Evolutionary conservation across 2,888 invertebrate genomes (phyloP), one percentile per base, ranked within the genome.

Genomic region (Phortica magna): DNA sequence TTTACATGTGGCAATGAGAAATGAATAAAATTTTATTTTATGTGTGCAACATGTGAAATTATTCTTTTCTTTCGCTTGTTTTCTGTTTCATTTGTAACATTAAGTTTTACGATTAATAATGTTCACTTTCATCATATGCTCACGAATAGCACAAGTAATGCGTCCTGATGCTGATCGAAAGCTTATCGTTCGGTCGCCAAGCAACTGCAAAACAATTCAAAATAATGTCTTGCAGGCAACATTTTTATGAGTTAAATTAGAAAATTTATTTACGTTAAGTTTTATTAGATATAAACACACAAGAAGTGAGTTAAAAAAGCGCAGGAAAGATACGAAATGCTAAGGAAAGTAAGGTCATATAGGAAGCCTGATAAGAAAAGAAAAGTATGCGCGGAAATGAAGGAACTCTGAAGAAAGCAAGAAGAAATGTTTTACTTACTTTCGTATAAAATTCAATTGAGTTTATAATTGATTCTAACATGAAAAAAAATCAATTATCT

Each of bases 11-110:
- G 82, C 85, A 84, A 88, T 86, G 84, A 84, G 89, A 84, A 88
- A 88, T 88, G 88, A 89, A 90, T 90, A 89, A 90, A 89, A 88
- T 90, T 90, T 89, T 90, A 90, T 90, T 90, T 89, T 84, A 87
- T 88, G 85, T 82, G 82, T 83, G 88, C 88, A 90, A 90, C 89
- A 88, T 89, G 89, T 89, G 87, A 85, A 88, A 83, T 86, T 83
- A 87, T 84, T 84, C 84, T 83, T 80, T 76, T 74, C 79, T 42
- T 31, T 70, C 22, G 19, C 39, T 73, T 55, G 57, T 17, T 57
- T 59, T 76, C 67, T 77, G 75, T 72, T 77, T 55, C 70, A 53
- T 81, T 80, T 80, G 77, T 70, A 64, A 77, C 84, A 83, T 88
- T 87, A 85, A 81, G 78, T 84, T 87, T 87, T 71, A 89, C 77